Evolutionary conservation across 2,888 invertebrate species (phyloP), one percentile per base, ranked within the genome.

Genomic region (Ectobius pallidus): DNA sequence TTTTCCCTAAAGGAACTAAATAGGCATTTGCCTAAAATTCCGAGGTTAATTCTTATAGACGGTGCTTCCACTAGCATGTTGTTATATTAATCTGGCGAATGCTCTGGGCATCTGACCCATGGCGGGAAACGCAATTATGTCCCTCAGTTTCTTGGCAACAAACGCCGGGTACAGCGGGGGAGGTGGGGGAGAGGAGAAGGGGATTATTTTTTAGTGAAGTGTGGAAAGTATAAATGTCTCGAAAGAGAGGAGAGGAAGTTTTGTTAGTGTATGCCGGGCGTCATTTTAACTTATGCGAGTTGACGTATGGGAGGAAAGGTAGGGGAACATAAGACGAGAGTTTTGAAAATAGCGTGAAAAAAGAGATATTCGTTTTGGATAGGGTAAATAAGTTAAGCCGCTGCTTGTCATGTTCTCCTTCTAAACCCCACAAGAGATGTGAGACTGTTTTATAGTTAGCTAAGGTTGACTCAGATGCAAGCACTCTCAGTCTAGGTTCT

Each of bases 101-200:
- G n/a, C n/a, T n/a, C n/a, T n/a, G n/a, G n/a, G n/a, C n/a, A n/a
- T n/a, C n/a, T n/a, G n/a, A n/a, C n/a, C n/a, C n/a, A n/a, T n/a
- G n/a, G n/a, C n/a, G n/a, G n/a, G n/a, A n/a, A n/a, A n/a, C n/a
- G n/a, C n/a, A 52, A 58, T 30, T 58, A 58, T 58, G n/a, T 58
- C 30, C 30, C 16, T 25, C 30, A 58, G 16, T 58, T 58, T 58
- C 4, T 30, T 58, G 58, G 58, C 58, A 58, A 32, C 58, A 58
- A 32, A 58, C 58, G 14, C 1, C 30, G 58, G 16, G 11, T 14
- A 14, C 58, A 30, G 58, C 30, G 30, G 22, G n/a, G 30, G 32
- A 58, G 30, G 27, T 3, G n/a, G 27, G 11, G 9, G 25, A 25
- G 52, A 25, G 14, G 52, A 52, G 52, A 52, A 11, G 52, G 25